phyloP scores from a whole-genome alignment of 2,113 vertebrate genomes.

The Thalassoma bifasciatum region DNA sequence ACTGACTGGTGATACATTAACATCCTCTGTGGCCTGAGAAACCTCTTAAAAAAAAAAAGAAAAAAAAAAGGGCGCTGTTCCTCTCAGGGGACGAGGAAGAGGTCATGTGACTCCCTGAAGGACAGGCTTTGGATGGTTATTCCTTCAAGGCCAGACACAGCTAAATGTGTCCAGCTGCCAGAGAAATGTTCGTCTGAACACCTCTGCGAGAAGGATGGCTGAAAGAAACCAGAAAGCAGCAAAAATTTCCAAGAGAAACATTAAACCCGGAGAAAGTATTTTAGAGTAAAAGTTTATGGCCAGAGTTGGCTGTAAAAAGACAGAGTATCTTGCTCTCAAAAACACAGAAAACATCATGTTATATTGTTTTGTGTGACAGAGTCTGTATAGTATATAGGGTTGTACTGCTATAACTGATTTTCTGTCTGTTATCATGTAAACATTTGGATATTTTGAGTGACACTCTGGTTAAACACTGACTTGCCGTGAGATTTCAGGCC shows the following conservation, averaged over 20 bases:
- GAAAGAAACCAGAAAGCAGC: background rate
- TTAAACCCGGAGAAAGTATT: background rate
- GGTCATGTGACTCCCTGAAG: slow-evolving; percentile 39
- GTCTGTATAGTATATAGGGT: no score
- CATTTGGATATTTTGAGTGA: no score
- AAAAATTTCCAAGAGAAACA: background rate
- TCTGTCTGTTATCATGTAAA: no score
- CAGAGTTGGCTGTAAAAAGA: no score
- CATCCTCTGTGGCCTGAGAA: slow-evolving; percentile 61
- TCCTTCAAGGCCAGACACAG: slow-evolving; percentile 28
- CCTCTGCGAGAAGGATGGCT: background rate
- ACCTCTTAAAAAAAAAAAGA: slow-evolving; percentile 1
- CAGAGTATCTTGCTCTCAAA: no score
- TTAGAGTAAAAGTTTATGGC: background rate
- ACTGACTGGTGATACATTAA: slow-evolving; percentile 75
- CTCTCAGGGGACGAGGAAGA: slow-evolving; percentile 16
- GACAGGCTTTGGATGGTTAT: slow-evolving; percentile 21
- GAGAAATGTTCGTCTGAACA: background rate
- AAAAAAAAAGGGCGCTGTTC: background rate
- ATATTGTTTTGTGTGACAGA: no score
- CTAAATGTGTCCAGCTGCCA: background rate
- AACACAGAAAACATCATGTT: no score
- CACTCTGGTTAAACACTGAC: no score
- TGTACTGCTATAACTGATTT: no score
- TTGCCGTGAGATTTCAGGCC: no score